Conservation (phyloP, 2,888 invertebrate genomes). For the Halictus quadricinctus region DNA sequence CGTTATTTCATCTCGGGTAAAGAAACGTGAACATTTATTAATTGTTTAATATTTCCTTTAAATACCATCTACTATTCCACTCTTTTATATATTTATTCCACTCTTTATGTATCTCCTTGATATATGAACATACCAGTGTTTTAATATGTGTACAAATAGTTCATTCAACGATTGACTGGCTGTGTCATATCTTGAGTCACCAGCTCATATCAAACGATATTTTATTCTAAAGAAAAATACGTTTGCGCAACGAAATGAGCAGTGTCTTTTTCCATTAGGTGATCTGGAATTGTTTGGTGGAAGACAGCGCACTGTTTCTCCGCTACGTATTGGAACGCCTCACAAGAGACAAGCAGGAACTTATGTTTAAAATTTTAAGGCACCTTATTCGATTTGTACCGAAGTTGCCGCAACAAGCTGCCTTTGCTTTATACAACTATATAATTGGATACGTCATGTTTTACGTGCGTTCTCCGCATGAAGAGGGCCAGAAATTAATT, state of each 20-base stretch:
- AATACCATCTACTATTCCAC: background rate
- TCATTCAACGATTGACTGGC: background rate
- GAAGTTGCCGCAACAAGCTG: slow-evolving; percentile 97
- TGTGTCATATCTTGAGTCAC: background rate
- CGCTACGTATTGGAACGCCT: slow-evolving; percentile 97
- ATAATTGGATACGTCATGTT: slow-evolving; percentile 99
- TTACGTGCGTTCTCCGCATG: slow-evolving; percentile 97
- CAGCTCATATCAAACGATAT: background rate
- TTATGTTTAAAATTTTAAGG: slow-evolving; percentile 95
- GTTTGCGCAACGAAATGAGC: background rate
- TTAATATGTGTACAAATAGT: background rate
- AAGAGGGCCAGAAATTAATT: slow-evolving; percentile 96
- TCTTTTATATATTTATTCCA: background rate
- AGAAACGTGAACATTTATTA: background rate
- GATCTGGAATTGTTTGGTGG: slow-evolving; percentile 98
- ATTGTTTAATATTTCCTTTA: background rate
- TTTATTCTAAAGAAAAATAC: background rate
- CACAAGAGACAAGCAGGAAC: slow-evolving; percentile 96
- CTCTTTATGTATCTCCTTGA: background rate
- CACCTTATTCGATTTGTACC: slow-evolving; percentile 97
- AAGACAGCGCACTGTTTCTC: slow-evolving; percentile 97
- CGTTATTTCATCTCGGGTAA: background rate
- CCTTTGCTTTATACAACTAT: slow-evolving; percentile 98
- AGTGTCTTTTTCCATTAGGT: slow-evolving; percentile 84
- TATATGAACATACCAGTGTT: background rate